Percentiles rank a stretch among this genome's conserved stretches.
These are phyloP conservation scores for Archivesica marissinica DNA, from an alignment of 1,140 invertebrate species.

Conservation along the genomic window DNA sequence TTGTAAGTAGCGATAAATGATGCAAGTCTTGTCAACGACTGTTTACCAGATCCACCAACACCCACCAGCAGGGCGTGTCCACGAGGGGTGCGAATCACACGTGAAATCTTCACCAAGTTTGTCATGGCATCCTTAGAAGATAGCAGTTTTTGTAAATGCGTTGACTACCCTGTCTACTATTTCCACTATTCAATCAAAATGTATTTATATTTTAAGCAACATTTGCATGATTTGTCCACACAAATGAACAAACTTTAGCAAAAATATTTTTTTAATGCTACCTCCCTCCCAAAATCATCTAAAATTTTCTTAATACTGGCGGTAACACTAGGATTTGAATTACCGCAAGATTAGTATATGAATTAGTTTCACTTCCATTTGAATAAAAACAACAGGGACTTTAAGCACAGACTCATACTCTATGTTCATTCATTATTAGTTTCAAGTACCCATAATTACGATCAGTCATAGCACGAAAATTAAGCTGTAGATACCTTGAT, in stretches of 20 bases:
- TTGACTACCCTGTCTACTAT: neutral
- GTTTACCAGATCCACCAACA: conserved; percentile 98
- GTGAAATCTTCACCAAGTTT: conserved; percentile 97
- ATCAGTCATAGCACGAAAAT: too few relatives aligned
- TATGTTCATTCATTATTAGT: too few relatives aligned
- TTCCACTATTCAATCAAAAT: neutral
- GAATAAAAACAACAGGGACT: too few relatives aligned
- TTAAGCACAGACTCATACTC: too few relatives aligned
- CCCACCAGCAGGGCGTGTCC: conserved; percentile 98
- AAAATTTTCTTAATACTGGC: too few relatives aligned
- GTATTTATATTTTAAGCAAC: neutral
- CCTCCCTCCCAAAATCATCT: too few relatives aligned
- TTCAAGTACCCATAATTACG: too few relatives aligned
- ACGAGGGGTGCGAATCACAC: conserved; percentile 96
- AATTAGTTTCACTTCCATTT: too few relatives aligned
- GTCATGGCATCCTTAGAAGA: conserved; percentile 93
- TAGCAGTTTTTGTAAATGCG: neutral
- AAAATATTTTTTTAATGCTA: too few relatives aligned
- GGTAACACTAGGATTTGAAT: too few relatives aligned
- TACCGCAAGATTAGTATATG: too few relatives aligned
- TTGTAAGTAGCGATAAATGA: conserved; percentile 99
- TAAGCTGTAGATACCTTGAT: too few relatives aligned
- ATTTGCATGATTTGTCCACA: neutral
- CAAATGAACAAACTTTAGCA: neutral
- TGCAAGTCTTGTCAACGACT: conserved; percentile 96